Conservation (phyloP, 2,113 vertebrate genomes). For the Myxocyprinus asiaticus region DNA sequence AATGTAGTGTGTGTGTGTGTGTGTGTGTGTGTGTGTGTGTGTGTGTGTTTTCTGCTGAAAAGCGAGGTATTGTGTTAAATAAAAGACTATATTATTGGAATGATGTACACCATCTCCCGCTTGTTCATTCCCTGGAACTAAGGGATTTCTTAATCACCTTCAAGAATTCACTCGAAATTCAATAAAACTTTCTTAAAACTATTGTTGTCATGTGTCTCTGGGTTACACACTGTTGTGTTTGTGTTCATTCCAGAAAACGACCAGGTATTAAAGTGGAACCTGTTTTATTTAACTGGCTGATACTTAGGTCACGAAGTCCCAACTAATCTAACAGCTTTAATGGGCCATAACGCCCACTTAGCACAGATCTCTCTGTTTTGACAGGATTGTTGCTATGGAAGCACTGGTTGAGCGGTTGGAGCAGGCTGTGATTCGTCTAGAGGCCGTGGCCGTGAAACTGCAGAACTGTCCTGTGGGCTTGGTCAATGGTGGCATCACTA, state of each 20-base stretch:
- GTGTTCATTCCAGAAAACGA: neutral
- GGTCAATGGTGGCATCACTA: conserved; percentile 66
- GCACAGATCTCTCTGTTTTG: conserved; percentile 7
- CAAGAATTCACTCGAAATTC: neutral
- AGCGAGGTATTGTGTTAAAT: no score
- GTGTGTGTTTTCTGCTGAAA: no score
- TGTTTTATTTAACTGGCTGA: neutral
- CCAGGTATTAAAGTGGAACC: neutral
- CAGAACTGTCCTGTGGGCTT: conserved; percentile 62
- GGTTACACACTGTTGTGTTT: neutral
- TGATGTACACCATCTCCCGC: no score
- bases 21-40: no score
- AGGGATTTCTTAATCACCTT: no score
- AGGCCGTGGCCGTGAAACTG: conserved; percentile 77
- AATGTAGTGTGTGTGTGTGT: no score
- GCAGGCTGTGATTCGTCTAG: conserved; percentile 86
- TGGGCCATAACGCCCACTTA: neutral
- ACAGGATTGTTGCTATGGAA: conserved; percentile 68
- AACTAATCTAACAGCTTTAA: conserved; percentile 8
- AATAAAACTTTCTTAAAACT: neutral
- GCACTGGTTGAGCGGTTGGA: conserved; percentile 89
- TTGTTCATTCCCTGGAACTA: no score
- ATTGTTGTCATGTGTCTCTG: neutral
- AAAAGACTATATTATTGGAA: no score
- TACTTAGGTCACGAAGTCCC: conserved; percentile 18